Base-by-base conservation (phyloP, 2,888 invertebrate species). In the Epistrophella euchroma region DNA sequence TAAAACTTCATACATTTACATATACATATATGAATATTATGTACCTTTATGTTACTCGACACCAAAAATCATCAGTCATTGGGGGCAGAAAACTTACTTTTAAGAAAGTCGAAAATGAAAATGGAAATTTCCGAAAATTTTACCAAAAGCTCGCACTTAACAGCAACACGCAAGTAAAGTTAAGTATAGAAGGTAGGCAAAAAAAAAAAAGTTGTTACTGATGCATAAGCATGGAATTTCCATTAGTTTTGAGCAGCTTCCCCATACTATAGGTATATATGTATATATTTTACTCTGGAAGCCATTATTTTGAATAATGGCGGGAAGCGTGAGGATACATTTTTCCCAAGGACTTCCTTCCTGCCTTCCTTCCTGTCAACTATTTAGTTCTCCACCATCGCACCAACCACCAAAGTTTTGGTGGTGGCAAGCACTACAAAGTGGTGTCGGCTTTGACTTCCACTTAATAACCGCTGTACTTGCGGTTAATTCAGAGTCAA, bases 291-390 rank as follows among this genome's bases (percentile, higher is more conserved):
- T 40, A n/a, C 13, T 47, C 22, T 79, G 56, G 72, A 76, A 68
- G 84, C 72, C 84, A 80, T 85, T 80, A 85, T 77, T 81, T 77
- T 81, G 85, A 81, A 68, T 85, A 85, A 85, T 76, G 76, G 56
- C 81, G 68, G 76, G 70, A 81, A 81, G 68, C 15, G 17, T 62
- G 85, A 79, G 85, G 85, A 81, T 85, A 81, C 81, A 77, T 76
- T 81, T 80, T 85, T 77, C 64, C 72, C 72, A 85, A 81, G 85
- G 81, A 85, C 80, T 85, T 80, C 85, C 85, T 85, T 85, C 84
- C 84, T 84, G 66, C 22, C 80, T 84, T 83, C 73, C 78, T 83
- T 80, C 76, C 76, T 76, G 58, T 66, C 74, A 75, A 79, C 83
- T 83, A 32, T 32, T 25, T 25, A 70, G 60, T 71, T 71, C 15